These are phyloP conservation scores for Gobio occitaniae DNA, from an alignment of 2,797 vertebrate species.

Conservation along the genomic window DNA sequence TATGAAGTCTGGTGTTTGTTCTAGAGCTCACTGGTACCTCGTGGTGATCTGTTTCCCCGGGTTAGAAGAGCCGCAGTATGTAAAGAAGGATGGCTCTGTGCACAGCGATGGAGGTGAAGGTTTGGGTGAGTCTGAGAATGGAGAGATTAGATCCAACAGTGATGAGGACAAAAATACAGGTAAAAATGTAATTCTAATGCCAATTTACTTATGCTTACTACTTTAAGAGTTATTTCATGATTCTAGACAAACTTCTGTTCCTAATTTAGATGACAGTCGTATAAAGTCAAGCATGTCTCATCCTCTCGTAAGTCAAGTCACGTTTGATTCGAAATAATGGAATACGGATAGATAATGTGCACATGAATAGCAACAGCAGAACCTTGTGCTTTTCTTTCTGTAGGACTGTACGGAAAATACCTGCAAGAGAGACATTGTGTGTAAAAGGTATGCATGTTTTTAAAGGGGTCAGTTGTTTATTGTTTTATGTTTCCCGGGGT, in stretches of 20 bases:
- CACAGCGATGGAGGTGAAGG: conserved; percentile 5
- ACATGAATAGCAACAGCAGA: not conserved
- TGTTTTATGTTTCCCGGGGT: not conserved
- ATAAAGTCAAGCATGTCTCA: conserved; percentile 24
- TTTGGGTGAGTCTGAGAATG: conserved; percentile 40
- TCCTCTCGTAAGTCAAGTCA: conserved; percentile 68
- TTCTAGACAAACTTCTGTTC: not conserved
- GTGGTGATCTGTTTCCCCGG: conserved; percentile 95
- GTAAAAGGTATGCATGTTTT: conserved; percentile 83
- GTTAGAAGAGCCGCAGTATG: conserved; percentile 79
- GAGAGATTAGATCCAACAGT: conserved; percentile 42
- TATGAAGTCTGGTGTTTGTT: conserved; percentile 36
- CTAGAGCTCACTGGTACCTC: conserved; percentile 95
- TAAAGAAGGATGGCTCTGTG: conserved; percentile 63
- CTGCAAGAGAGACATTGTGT: conserved; percentile 76
- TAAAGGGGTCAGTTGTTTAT: not conserved
- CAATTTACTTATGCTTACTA: not conserved
- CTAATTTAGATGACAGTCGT: conserved; percentile 48
- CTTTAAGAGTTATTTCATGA: not conserved
- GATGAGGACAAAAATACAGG: conserved; percentile 48
- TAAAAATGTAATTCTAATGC: conserved; percentile 16
- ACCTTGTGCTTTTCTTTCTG: conserved; percentile 5
- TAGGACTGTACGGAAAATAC: conserved; percentile 79
- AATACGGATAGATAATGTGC: not conserved
- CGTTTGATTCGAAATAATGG: not conserved